These are phyloP conservation scores for Oreohelix idahoensis DNA, from an alignment of 1,140 invertebrate species.

Conservation along the genomic window DNA sequence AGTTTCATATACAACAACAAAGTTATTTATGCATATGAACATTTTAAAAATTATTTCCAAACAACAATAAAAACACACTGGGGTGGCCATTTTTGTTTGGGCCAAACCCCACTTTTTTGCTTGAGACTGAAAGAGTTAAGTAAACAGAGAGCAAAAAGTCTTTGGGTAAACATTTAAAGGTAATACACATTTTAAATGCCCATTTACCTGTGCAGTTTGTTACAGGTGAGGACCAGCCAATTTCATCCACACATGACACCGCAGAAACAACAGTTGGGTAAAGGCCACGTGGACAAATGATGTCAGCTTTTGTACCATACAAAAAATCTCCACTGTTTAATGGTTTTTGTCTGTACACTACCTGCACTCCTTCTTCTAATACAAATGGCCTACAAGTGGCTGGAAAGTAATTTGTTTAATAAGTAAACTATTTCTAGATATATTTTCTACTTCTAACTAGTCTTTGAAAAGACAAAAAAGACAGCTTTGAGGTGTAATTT, in stretches of 20 bases:
- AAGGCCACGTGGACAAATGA: constrained; percentile 7
- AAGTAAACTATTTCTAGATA: not conserved
- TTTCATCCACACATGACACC: not conserved
- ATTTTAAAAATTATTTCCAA: no score
- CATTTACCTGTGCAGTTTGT: constrained; percentile 9
- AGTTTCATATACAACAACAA: no score
- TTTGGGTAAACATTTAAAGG: not conserved
- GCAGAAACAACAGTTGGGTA: not conserved
- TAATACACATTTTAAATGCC: not conserved
- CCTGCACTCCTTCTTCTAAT: not conserved
- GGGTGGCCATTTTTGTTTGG: no score
- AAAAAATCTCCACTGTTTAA: not conserved
- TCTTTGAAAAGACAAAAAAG: no score
- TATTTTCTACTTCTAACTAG: no score
- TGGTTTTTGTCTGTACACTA: constrained; percentile 3
- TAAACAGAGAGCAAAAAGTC: no score
- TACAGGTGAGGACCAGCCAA: not conserved
- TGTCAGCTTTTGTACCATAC: not conserved
- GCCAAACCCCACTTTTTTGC: no score
- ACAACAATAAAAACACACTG: no score
- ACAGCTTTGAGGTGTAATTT: no score
- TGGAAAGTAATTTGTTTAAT: not conserved
- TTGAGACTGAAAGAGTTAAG: no score
- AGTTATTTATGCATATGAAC: no score
- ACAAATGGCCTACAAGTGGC: not conserved